Percentiles rank a stretch among this genome's conserved stretches.
Evolutionary conservation across 2,888 invertebrate genomes (phyloP).

Genomic region (Acleris emargana): DNA sequence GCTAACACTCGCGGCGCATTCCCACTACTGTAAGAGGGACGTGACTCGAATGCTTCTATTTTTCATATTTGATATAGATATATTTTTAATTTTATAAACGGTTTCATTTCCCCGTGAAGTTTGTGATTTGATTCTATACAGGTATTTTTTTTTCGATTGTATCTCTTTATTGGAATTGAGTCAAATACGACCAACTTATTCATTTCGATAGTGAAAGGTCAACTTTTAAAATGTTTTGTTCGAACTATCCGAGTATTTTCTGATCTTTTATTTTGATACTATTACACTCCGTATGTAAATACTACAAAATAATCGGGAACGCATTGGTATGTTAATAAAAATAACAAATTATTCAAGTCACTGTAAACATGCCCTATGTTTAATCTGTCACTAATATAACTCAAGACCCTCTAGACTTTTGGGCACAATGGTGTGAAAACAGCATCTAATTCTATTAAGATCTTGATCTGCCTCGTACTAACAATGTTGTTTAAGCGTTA

Average conservation of each 20-base stretch:
- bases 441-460: conserved; percentile 61
- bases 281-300: too few relatives aligned
- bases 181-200: too few relatives aligned
- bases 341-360: neutral
- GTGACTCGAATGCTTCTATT: conserved; percentile 38
- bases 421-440: conserved; percentile 71
- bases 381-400: conserved; percentile 13
- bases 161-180: neutral
- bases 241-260: too few relatives aligned
- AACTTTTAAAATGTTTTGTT: too few relatives aligned
- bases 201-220: too few relatives aligned
- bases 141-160: neutral
- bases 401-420: conserved; percentile 50
- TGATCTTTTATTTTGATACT: too few relatives aligned
- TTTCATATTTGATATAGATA: conserved; percentile 10
- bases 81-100: conserved; percentile 7
- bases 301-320: too few relatives aligned
- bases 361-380: conserved; percentile 9
- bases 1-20: conserved; percentile 56
- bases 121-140: neutral
- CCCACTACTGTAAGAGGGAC: conserved; percentile 41
- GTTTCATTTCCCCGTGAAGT: neutral
- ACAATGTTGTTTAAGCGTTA: conserved; percentile 56
- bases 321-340: too few relatives aligned
- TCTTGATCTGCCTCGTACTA: conserved; percentile 61